phyloP scores from a whole-genome alignment of 2,797 vertebrate species.

The Xiphorhynchus erythropygius region DNA sequence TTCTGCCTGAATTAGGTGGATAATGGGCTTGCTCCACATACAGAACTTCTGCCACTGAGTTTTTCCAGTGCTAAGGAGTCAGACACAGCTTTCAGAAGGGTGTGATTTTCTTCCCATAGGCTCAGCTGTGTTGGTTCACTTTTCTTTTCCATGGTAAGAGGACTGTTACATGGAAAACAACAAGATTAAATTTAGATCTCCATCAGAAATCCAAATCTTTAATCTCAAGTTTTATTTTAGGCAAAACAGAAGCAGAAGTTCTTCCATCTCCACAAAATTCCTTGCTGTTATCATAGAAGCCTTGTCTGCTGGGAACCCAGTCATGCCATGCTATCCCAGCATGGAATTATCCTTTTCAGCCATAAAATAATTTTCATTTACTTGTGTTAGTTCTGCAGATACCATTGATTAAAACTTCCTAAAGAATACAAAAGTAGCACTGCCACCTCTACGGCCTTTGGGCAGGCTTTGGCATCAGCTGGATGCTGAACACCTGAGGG shows the following conservation, averaged over 20 bases:
- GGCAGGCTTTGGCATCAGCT: background rate
- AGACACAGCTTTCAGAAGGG: background rate
- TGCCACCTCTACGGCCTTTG: background rate
- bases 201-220: background rate
- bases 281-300: background rate
- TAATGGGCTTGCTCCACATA: accelerated
- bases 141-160: background rate
- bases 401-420: background rate
- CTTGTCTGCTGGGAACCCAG: background rate
- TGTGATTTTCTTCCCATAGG: background rate
- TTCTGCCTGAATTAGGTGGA: background rate
- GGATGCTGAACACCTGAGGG: background rate
- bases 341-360: background rate
- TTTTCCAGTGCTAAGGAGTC: background rate
- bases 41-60: background rate
- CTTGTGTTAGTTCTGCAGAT: background rate
- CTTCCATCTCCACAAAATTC: background rate
- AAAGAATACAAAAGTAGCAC: background rate
- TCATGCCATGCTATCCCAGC: background rate
- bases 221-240: background rate
- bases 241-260: background rate
- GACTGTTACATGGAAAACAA: background rate
- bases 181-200: background rate
- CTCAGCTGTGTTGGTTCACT: background rate
- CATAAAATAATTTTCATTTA: background rate